Evolutionary conservation across 2,888 invertebrate species (phyloP).

Genomic region (Hirtodrosophila duncani): DNA sequence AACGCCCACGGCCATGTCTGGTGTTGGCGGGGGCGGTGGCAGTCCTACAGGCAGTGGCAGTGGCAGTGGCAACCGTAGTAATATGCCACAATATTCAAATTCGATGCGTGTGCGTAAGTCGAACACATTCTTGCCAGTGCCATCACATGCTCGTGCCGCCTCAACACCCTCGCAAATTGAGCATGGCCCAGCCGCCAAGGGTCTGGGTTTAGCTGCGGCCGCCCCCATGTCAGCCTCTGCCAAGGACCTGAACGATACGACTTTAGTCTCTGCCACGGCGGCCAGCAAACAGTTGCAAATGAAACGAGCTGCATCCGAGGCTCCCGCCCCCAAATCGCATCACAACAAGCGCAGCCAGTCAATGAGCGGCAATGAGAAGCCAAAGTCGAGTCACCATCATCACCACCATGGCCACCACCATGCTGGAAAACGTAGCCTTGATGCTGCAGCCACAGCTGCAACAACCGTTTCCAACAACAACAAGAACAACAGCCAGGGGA

Average conservation of each 20-base stretch:
- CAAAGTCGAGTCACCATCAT: slow-evolving; percentile 21
- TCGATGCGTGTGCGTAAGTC: slow-evolving; percentile 76
- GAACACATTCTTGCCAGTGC: slow-evolving; percentile 75
- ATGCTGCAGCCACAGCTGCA: slow-evolving; percentile 37
- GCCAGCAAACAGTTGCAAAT: slow-evolving; percentile 39
- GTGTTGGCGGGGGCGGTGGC: no score
- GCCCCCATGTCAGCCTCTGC: slow-evolving; percentile 37
- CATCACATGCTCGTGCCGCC: slow-evolving; percentile 76
- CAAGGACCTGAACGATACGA: slow-evolving; percentile 47
- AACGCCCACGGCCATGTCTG: slow-evolving; percentile 28
- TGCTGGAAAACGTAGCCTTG: slow-evolving; percentile 67
- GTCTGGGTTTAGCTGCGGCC: slow-evolving; percentile 19
- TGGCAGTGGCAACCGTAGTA: slow-evolving; percentile 35
- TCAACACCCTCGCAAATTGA: slow-evolving; percentile 78
- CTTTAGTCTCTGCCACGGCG: slow-evolving; percentile 25
- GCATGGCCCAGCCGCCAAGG: slow-evolving; percentile 61
- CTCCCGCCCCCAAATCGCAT: slow-evolving; percentile 62
- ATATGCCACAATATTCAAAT: slow-evolving; percentile 74
- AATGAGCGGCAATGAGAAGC: slow-evolving; percentile 68
- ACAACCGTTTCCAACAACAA: no score
- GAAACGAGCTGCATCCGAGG: slow-evolving; percentile 75
- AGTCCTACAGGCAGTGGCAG: no score
- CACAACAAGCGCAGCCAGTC: slow-evolving; percentile 76
- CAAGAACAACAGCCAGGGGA: slow-evolving; percentile 15
- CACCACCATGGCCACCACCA: slow-evolving; percentile 37